phyloP scores from a whole-genome alignment of 1,140 invertebrate genomes.

The Neotoxoptera formosana region DNA sequence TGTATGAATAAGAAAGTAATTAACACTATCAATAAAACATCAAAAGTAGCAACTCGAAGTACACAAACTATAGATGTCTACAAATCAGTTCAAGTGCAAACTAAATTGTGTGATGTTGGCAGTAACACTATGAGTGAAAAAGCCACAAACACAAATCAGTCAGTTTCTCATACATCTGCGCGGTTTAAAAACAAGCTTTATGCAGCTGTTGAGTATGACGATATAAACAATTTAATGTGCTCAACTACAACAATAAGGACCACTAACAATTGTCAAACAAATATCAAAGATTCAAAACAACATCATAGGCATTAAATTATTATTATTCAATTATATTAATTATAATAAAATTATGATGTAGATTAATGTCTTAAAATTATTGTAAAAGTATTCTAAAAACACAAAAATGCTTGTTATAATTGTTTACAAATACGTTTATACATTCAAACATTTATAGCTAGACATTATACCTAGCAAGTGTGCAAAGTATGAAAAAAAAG shows the following conservation, averaged over 20 bases:
- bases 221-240: not conserved
- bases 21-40: too few relatives aligned
- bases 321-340: slow-evolving; percentile 35
- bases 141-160: slow-evolving; percentile 16
- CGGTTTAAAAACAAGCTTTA: not conserved
- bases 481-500: slow-evolving; percentile 40
- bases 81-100: slow-evolving; percentile 28
- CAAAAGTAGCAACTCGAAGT: slow-evolving; percentile 7
- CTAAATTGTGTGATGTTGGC: not conserved
- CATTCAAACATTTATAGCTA: slow-evolving; percentile 49
- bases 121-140: slow-evolving; percentile 29
- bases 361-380: slow-evolving; percentile 51
- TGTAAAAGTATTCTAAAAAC: slow-evolving; percentile 51
- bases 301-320: slow-evolving; percentile 38
- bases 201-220: not conserved
- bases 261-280: not conserved
- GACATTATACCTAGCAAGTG: slow-evolving; percentile 35
- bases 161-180: not conserved
- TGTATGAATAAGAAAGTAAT: not conserved
- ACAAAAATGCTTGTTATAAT: slow-evolving; percentile 38
- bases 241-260: not conserved
- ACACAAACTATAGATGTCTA: slow-evolving; percentile 5
- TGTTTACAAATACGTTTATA: slow-evolving; percentile 56
- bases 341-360: slow-evolving; percentile 47
- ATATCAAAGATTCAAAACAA: slow-evolving; percentile 17